phyloP scores from a whole-genome alignment of 2,888 invertebrate species.

The Philaethria dido region DNA sequence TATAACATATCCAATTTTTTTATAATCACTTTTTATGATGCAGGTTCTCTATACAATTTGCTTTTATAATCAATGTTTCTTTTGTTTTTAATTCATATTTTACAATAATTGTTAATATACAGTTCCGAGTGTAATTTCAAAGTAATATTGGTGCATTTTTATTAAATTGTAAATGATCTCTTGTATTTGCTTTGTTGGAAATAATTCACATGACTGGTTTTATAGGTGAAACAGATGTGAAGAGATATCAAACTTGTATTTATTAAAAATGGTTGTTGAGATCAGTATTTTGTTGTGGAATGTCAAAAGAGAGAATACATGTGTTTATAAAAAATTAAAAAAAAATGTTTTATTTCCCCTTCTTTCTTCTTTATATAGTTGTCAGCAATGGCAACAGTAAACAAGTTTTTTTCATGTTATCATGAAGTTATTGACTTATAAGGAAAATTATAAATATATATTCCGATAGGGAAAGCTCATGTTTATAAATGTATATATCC shows the following conservation, averaged over 20 bases:
- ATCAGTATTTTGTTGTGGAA: slow-evolving; percentile 71
- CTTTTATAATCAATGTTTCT: neutral
- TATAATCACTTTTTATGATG: neutral
- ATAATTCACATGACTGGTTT: slow-evolving; percentile 76
- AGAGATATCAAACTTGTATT: slow-evolving; percentile 36
- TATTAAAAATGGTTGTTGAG: slow-evolving; percentile 51
- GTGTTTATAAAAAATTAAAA: slow-evolving; percentile 3
- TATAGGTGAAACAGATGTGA: slow-evolving; percentile 82
- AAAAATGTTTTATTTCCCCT: neutral
- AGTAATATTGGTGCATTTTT: slow-evolving; percentile 22
- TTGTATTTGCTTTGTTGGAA: slow-evolving; percentile 10
- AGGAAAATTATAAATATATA: no score
- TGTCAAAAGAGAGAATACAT: slow-evolving; percentile 32
- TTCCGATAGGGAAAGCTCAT: no score
- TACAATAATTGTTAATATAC: neutral
- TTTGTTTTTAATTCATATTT: neutral
- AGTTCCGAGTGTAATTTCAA: slow-evolving; percentile 3
- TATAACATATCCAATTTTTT: slow-evolving; percentile 14
- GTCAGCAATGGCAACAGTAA: no score
- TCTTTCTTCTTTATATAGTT: neutral
- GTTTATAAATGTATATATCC: no score
- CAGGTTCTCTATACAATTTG: neutral
- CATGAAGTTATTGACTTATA: no score
- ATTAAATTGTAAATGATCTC: slow-evolving; percentile 28
- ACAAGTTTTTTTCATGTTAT: no score